Evolutionary conservation across 35 echinoderm and acorn worm species (phyloP), one percentile per base, ranked within the genome.

Genomic region (Apostichopus japonicus): DNA sequence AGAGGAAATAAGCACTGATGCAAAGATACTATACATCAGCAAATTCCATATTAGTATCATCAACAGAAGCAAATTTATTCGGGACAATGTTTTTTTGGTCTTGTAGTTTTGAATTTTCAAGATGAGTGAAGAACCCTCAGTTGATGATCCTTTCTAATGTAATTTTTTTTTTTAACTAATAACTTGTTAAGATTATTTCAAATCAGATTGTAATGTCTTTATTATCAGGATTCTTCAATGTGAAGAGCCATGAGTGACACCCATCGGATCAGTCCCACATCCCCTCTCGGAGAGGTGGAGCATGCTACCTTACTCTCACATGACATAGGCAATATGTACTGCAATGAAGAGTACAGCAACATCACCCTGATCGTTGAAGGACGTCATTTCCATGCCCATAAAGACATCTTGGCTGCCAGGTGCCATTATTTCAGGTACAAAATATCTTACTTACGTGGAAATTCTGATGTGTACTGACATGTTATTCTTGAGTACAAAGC

Each of bases 341-440:
- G 91, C 27, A 99, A 99, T 88, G 93, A 99, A 79, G 95, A 96
- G 73, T 99, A 99, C 95, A 99, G 97, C 62, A 95, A 99, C 79
- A 83, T 99, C 15, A 96, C 97, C 11, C 92, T 99, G 24, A 72
- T 96, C 1, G 97, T 99, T 8, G 97, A 99, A 76, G 87, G 94
- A 55, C 78, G 92, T 0, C 84, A 77, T 57, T 98, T 99, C 76
- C 95, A 94, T 87, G 97, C 97, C 21, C 97, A 99, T 58, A 79
- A 94, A 9, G 97, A 96, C 44, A 99, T 99, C 63, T 88, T 99
- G 10, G 97, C 97, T 65, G 95, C 97, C 23, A 92, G 97, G 86
- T 99, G 97, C 78, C 95, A 99, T 65, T 99, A 96, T 95, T 99
- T 98, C 95, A 99, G 97, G 97, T 99, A 70, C 56, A 25, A 16